Conservation (phyloP, 2,888 invertebrate species). For the Paralinhomoeus sp. region DNA sequence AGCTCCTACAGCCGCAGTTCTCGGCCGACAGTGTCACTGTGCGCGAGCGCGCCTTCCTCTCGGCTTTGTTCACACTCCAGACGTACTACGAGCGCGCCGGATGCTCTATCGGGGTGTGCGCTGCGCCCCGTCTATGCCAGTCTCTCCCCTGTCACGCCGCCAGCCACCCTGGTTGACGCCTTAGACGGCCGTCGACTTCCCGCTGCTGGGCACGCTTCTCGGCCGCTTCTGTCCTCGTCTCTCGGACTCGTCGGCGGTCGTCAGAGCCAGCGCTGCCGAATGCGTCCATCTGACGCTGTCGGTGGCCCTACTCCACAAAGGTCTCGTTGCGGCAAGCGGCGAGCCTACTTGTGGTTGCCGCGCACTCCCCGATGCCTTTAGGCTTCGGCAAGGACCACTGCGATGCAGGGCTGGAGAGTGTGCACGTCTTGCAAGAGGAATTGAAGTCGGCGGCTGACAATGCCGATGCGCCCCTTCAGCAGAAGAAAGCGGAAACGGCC, state of each 20-base stretch:
- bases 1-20: conserved; percentile 5
- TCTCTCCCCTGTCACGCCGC: too few relatives aligned
- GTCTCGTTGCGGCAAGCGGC: too few relatives aligned
- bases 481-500: neutral
- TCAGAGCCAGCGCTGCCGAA: conserved; percentile 11
- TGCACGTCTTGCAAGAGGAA: neutral
- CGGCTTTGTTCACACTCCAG: conserved; percentile 1
- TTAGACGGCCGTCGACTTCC: conserved; percentile 18
- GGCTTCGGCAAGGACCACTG: conserved; percentile 3
- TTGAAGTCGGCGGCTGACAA: conserved; percentile 1
- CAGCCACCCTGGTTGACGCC: too few relatives aligned
- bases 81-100: conserved; percentile 2
- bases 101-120: conserved; percentile 3
- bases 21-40: neutral
- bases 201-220: conserved; percentile 16
- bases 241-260: conserved; percentile 16
- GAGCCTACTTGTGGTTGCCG: too few relatives aligned
- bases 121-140: too few relatives aligned
- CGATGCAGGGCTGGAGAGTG: conserved; percentile 1
- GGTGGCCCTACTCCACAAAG: conserved; percentile 12
- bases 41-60: conserved; percentile 4
- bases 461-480: too few relatives aligned
- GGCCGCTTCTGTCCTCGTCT: conserved; percentile 21
- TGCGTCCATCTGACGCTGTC: conserved; percentile 13
- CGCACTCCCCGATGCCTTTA: neutral